Evolutionary conservation across 2,888 invertebrate species (phyloP).

Genomic region (Drosophila monieri): DNA sequence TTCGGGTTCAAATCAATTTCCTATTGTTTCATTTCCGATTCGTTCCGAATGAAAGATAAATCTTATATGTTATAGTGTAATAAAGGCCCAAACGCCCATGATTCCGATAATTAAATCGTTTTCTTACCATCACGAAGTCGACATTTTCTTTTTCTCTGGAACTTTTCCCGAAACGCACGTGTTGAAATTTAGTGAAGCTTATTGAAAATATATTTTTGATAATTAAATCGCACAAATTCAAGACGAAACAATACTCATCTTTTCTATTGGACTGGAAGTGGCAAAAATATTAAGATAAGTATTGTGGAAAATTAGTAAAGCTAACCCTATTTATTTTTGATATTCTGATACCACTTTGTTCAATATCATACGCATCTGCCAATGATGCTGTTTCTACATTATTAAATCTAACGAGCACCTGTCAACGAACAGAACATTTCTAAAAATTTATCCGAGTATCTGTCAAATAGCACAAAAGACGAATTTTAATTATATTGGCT

Average conservation of each 20-base stretch:
- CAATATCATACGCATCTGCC: neutral
- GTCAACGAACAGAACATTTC: neutral
- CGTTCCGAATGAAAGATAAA: neutral
- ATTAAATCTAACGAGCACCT: too few species aligned
- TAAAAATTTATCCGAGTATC: neutral
- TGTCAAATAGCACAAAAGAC: conserved; percentile 6
- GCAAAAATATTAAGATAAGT: neutral
- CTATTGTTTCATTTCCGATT: neutral
- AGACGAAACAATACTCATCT: neutral
- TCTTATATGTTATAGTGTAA: neutral
- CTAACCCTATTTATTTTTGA: neutral
- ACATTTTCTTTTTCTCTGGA: neutral
- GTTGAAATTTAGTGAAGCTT: neutral
- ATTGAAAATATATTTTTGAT: neutral
- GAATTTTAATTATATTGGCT: conserved; percentile 59
- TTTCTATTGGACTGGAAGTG: neutral
- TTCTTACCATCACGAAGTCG: neutral
- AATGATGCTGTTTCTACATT: too few species aligned
- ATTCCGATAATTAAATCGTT: neutral
- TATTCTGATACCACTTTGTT: neutral
- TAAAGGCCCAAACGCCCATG: neutral
- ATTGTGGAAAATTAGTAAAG: neutral
- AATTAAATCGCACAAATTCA: neutral
- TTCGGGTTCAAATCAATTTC: too few species aligned
- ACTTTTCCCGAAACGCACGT: neutral